These are phyloP conservation scores for Piaya cayana DNA, from an alignment of 2,113 vertebrate genomes.

Conservation along the genomic window DNA sequence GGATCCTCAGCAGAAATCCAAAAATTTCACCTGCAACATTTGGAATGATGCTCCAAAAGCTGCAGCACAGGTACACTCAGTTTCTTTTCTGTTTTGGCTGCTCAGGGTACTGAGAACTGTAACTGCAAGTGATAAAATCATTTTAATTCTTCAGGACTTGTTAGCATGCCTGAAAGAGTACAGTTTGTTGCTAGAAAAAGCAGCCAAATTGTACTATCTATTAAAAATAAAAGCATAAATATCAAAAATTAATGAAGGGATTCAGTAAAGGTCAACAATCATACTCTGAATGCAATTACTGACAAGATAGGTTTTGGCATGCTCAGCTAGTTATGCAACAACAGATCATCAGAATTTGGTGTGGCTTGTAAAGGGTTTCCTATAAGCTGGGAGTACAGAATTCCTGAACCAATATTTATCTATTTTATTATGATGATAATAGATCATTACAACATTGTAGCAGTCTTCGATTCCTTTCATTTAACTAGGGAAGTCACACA, in stretches of 20 bases:
- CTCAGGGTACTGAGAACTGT: not conserved
- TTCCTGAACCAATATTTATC: not conserved
- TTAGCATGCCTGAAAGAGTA: not conserved
- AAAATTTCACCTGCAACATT: not conserved
- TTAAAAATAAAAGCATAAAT: conserved; percentile 2
- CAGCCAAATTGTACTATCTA: not conserved
- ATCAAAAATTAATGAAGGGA: not conserved
- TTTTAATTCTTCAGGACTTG: not conserved
- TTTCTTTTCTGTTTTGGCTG: not conserved
- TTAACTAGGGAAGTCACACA: not conserved
- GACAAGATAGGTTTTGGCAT: not conserved
- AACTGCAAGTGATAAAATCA: not conserved
- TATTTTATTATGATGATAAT: not conserved
- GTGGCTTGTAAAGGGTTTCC: not conserved
- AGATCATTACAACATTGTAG: not conserved
- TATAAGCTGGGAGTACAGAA: not conserved
- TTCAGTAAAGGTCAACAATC: not conserved
- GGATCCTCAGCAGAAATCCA: not conserved
- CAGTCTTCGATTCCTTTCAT: not conserved
- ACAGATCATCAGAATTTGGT: not conserved
- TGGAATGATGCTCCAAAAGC: not conserved
- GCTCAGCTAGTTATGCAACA: not conserved
- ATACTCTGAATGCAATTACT: not conserved
- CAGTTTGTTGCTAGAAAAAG: not conserved
- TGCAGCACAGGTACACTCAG: fast-evolving